These are phyloP conservation scores for Danio choprae DNA, from an alignment of 2,797 vertebrate genomes.

Conservation along the genomic window DNA sequence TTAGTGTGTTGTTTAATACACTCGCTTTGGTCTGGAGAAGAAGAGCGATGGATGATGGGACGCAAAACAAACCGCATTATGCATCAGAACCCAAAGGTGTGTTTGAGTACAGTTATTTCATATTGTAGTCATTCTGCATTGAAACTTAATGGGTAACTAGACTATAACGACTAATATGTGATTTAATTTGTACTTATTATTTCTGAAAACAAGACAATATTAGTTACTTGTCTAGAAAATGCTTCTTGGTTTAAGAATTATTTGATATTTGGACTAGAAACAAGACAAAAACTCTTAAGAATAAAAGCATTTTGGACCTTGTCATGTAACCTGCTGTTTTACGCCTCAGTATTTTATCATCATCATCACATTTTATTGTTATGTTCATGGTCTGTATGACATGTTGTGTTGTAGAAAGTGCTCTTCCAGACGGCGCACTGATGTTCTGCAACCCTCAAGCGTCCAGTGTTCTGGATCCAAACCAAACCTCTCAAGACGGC, in stretches of 20 bases:
- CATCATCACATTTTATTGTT: no score
- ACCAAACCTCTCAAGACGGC: background rate
- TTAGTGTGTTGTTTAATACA: slow-evolving; percentile 73
- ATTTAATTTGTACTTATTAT: no score
- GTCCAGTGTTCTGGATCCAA: slow-evolving; percentile 53
- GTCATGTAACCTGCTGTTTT: background rate
- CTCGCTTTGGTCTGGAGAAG: slow-evolving; percentile 63
- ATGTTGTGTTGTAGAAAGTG: slow-evolving; percentile 29
- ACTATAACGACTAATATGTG: no score
- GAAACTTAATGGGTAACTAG: no score
- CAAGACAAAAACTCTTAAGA: no score
- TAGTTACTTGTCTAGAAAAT: no score
- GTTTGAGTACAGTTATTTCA: background rate
- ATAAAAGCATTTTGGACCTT: no score
- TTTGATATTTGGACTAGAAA: no score
- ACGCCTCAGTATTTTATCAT: background rate
- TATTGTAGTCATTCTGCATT: no score
- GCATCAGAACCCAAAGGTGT: slow-evolving; percentile 35
- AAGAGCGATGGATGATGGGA: slow-evolving; percentile 37
- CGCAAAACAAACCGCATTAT: background rate
- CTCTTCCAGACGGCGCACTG: slow-evolving; percentile 55
- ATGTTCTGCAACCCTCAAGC: slow-evolving; percentile 73
- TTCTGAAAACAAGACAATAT: no score
- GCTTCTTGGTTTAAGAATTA: no score
- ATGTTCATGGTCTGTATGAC: background rate